Conservation (phyloP, 1,140 invertebrate species). For the Eurosta solidaginis region DNA sequence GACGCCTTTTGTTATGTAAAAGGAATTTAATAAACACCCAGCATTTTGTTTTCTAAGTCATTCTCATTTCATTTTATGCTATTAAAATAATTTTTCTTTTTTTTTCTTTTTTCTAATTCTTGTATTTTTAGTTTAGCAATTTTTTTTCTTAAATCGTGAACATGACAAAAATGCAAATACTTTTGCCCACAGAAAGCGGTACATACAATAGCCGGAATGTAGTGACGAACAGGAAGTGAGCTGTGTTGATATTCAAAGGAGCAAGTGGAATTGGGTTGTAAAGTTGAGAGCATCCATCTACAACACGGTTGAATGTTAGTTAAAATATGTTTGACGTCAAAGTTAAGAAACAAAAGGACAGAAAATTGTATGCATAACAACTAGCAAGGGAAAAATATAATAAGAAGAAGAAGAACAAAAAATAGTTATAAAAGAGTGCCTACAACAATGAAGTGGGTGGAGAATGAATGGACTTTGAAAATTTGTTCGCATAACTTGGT, state of each 20-base stretch:
- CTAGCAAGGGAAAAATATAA: no score
- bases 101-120: not conserved
- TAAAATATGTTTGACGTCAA: not conserved
- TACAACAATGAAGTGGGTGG: not conserved
- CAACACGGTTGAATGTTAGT: not conserved
- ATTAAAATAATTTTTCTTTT: conserved; percentile 1
- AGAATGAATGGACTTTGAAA: conserved; percentile 11
- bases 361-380: not conserved
- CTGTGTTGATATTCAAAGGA: not conserved
- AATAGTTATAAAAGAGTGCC: not conserved
- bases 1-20: not conserved
- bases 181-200: not conserved
- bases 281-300: not conserved
- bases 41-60: not conserved
- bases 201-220: not conserved
- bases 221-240: not conserved
- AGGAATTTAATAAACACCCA: conserved; percentile 27
- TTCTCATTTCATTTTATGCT: not conserved
- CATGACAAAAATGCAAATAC: conserved; percentile 26
- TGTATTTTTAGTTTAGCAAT: not conserved
- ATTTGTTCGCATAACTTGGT: no score
- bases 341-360: not conserved
- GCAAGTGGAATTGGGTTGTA: not conserved
- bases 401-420: no score
- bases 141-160: not conserved